phyloP scores from a whole-genome alignment of 2,797 vertebrate species.

The Lithobates pipiens region DNA sequence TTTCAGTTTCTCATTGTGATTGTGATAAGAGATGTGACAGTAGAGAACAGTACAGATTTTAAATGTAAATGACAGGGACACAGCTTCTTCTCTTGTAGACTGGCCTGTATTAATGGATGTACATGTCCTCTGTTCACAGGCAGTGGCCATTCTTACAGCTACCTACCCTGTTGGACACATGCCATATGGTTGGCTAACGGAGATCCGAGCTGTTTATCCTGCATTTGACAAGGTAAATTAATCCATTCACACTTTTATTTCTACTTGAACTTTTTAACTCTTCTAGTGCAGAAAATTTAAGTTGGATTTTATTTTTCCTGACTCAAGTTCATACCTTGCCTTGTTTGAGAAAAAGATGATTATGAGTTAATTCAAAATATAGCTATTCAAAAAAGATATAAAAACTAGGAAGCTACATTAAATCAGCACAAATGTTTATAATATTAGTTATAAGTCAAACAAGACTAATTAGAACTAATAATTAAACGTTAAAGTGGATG shows the following conservation, averaged over 20 bases:
- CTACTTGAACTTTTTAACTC: neutral
- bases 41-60: neutral
- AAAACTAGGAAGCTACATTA: neutral
- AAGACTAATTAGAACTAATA: neutral
- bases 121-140: constrained; percentile 74
- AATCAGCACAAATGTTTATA: neutral
- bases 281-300: neutral
- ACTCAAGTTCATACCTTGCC: neutral
- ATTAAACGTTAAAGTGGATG: neutral
- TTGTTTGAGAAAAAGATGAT: neutral
- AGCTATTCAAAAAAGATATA: too few relatives aligned
- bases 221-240: constrained; percentile 93
- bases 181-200: constrained; percentile 98
- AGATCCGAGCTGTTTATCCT: constrained; percentile 95
- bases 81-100: neutral
- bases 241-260: constrained; percentile 18
- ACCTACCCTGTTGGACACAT: constrained; percentile 98
- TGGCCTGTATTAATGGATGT: constrained; percentile 19
- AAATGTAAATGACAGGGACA: neutral
- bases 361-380: neutral
- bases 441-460: neutral
- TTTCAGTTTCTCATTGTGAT: too few relatives aligned
- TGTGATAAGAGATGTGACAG: neutral
- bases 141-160: constrained; percentile 95
- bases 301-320: neutral